Conservation (phyloP, 2,888 invertebrate species). For the Encarsia formosa region DNA sequence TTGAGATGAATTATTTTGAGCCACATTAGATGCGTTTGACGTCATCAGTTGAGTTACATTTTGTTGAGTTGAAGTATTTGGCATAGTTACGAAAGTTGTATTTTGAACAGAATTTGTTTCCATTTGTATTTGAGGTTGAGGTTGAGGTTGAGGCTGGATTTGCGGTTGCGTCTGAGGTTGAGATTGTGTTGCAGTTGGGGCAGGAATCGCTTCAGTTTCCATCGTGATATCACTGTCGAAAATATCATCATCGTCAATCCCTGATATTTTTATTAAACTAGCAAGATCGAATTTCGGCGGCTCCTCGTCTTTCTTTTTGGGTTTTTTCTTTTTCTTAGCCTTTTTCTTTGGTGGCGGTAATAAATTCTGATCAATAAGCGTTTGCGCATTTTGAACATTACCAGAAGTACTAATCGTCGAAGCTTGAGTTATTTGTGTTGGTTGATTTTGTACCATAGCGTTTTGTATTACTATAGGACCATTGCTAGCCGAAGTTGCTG, state of each 20-base stretch:
- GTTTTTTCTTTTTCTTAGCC: conserved; percentile 57
- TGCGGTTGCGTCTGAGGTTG: too few relatives aligned
- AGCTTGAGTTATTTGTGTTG: conserved; percentile 44
- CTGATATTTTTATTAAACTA: conserved; percentile 70
- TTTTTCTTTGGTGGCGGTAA: conserved; percentile 54
- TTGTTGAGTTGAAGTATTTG: conserved; percentile 28
- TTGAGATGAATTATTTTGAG: conserved; percentile 1
- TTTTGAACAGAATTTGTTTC: conserved; percentile 36
- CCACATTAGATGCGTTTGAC: conserved; percentile 24
- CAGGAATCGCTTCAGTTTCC: conserved; percentile 39
- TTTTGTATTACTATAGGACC: conserved; percentile 49
- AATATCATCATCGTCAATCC: conserved; percentile 65
- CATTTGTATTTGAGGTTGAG: conserved; percentile 30
- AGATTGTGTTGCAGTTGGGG: too few relatives aligned
- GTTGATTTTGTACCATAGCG: conserved; percentile 48
- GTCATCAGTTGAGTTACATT: conserved; percentile 28
- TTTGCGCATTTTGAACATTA: conserved; percentile 37
- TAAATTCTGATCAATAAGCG: conserved; percentile 47
- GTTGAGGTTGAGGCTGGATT: too few relatives aligned
- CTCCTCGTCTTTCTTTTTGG: conserved; percentile 54
- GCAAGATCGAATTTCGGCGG: conserved; percentile 63
- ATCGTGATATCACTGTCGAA: conserved; percentile 47
- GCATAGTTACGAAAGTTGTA: conserved; percentile 16
- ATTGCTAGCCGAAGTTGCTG: conserved; percentile 43
- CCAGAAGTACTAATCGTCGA: conserved; percentile 34